phyloP scores from a whole-genome alignment of 2,888 invertebrate species.

The Thymelicus sylvestris region DNA sequence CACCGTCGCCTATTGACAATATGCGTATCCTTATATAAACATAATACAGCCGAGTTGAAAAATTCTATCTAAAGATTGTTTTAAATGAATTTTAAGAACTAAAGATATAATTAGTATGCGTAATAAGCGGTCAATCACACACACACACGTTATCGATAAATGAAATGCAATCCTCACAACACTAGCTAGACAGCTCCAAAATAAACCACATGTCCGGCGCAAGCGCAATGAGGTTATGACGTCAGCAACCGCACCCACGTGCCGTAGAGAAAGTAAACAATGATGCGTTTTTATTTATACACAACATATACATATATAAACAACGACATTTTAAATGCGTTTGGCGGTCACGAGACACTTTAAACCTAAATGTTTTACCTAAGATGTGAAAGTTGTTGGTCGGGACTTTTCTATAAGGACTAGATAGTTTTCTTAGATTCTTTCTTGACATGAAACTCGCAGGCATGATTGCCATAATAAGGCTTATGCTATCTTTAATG shows the following conservation, averaged over 20 bases:
- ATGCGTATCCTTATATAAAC: too few species aligned
- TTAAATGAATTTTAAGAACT: too few species aligned
- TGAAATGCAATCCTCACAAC: slow-evolving; percentile 39
- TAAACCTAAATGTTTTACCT: background rate
- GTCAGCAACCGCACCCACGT: slow-evolving; percentile 46
- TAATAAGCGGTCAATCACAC: too few species aligned
- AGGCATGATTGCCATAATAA: too few species aligned
- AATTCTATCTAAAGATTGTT: too few species aligned
- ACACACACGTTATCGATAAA: background rate
- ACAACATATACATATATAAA: slow-evolving; percentile 8
- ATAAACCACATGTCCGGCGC: slow-evolving; percentile 45
- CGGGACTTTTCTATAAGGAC: background rate
- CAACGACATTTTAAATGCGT: slow-evolving; percentile 9
- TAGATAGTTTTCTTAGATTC: too few species aligned
- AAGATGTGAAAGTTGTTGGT: slow-evolving; percentile 15
- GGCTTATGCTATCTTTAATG: too few species aligned
- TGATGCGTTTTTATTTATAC: slow-evolving; percentile 44
- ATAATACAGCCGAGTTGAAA: too few species aligned
- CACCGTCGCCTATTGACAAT: too few species aligned
- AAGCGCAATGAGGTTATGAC: slow-evolving; percentile 38
- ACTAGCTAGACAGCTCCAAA: slow-evolving; percentile 36
- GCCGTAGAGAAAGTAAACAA: slow-evolving; percentile 47
- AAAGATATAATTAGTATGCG: too few species aligned
- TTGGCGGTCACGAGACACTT: slow-evolving; percentile 2
- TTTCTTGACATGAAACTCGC: too few species aligned